Conservation (phyloP, 2,888 invertebrate genomes). For the Agrenia bidenticulata region DNA sequence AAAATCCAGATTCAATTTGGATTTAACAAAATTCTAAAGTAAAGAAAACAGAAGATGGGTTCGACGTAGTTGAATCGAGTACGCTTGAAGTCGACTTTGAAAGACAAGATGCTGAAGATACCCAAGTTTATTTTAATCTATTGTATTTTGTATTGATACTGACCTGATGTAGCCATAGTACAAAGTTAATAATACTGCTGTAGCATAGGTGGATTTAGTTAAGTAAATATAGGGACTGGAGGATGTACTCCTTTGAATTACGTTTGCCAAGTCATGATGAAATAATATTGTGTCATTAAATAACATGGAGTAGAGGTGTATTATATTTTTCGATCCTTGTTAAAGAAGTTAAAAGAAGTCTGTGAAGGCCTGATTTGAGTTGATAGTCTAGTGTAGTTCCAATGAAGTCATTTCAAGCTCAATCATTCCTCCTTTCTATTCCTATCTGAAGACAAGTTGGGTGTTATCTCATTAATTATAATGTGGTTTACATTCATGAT, state of each 20-base stretch:
- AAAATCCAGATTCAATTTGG: constrained; percentile 1
- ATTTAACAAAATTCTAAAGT: not conserved
- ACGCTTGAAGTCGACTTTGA: not conserved
- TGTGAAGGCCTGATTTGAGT: not conserved
- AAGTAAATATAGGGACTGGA: not conserved
- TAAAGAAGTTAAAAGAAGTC: too few species aligned
- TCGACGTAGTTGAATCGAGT: too few species aligned
- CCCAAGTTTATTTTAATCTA: not conserved
- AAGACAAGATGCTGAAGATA: constrained; percentile 6
- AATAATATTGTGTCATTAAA: constrained; percentile 25
- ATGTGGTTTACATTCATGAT: too few species aligned
- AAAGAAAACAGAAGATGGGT: not conserved
- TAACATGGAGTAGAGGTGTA: not conserved
- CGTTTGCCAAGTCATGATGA: constrained; percentile 22
- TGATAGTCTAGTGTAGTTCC: not conserved
- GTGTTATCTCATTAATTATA: constrained; percentile 3
- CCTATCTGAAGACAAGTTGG: not conserved
- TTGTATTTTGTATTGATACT: constrained; percentile 2
- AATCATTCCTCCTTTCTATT: not conserved
- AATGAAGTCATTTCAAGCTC: constrained; percentile 11
- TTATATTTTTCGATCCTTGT: too few species aligned
- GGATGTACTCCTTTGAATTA: not conserved
- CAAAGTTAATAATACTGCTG: too few species aligned
- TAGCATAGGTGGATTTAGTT: not conserved
- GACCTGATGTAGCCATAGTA: too few species aligned